Conservation (phyloP, 1,140 invertebrate species). For the Rhynchophorus ferrugineus region DNA sequence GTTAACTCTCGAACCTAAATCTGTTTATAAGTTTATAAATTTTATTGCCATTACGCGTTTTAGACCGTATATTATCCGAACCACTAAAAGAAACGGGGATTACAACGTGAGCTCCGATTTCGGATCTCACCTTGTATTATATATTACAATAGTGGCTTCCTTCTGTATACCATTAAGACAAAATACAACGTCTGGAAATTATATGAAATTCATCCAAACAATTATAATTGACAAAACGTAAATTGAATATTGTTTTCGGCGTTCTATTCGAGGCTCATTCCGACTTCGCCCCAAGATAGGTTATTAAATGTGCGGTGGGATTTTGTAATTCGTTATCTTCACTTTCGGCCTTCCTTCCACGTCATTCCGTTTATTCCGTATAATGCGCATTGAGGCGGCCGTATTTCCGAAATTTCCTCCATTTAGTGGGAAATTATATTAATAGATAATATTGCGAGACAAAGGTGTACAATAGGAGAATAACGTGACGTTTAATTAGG, state of each 20-base stretch:
- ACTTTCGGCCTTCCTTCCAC: too few species aligned
- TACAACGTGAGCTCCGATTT: too few species aligned
- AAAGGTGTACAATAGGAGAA: neutral
- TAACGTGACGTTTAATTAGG: neutral
- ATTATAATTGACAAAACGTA: neutral
- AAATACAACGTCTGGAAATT: too few species aligned
- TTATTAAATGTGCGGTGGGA: neutral
- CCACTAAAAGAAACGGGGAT: too few species aligned
- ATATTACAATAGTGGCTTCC: too few species aligned
- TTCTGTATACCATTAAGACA: too few species aligned
- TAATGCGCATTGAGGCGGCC: neutral
- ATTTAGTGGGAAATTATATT: neutral
- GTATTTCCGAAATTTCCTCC: neutral
- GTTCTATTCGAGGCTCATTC: neutral
- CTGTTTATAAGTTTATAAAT: too few species aligned
- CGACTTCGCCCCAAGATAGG: neutral
- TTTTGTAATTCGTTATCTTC: neutral
- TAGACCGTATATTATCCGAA: too few species aligned
- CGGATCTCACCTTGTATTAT: too few species aligned
- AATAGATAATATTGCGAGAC: neutral
- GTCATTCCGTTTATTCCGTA: too few species aligned
- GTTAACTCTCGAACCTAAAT: too few species aligned
- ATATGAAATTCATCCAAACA: neutral
- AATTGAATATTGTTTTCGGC: neutral
- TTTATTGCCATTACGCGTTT: too few species aligned